These are phyloP conservation scores for Hybognathus amarus DNA, from an alignment of 2,797 vertebrate species.

Conservation along the genomic window DNA sequence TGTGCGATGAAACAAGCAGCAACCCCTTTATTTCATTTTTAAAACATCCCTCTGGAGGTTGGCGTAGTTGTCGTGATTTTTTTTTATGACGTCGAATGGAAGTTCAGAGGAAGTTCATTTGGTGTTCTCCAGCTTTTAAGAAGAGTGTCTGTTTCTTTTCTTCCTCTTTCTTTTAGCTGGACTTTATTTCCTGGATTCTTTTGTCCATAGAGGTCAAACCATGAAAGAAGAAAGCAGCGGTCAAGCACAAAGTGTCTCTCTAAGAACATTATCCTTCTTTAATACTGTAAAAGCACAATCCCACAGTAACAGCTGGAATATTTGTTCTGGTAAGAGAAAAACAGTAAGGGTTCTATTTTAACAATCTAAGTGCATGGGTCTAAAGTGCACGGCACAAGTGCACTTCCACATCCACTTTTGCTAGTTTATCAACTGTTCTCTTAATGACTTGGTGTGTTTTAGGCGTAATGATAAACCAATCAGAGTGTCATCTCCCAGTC, in stretches of 20 bases:
- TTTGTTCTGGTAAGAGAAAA: neutral
- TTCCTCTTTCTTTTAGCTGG: slow-evolving; percentile 6
- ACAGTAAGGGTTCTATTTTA: too few relatives aligned
- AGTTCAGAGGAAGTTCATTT: slow-evolving; percentile 46
- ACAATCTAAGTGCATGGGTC: too few relatives aligned
- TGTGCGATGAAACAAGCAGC: neutral
- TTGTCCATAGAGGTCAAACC: slow-evolving; percentile 39
- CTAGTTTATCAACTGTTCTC: too few relatives aligned
- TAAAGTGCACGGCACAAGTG: too few relatives aligned
- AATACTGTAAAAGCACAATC: slow-evolving; percentile 5
- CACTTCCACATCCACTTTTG: too few relatives aligned
- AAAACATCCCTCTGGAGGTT: slow-evolving; percentile 17
- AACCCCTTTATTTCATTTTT: neutral
- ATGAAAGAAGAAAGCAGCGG: neutral
- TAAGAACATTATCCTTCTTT: slow-evolving; percentile 6
- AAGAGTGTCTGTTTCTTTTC: neutral
- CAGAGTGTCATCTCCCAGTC: too few relatives aligned
- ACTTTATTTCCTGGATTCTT: slow-evolving; percentile 21
- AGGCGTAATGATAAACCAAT: too few relatives aligned
- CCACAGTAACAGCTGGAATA: neutral
- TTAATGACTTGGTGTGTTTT: too few relatives aligned
- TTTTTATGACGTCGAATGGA: neutral
- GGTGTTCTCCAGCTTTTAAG: neutral
- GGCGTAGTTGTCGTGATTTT: neutral
- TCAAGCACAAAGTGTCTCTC: slow-evolving; percentile 21